Evolutionary conservation across 2,113 vertebrate species (phyloP).

Genomic region (Ameiurus melas): DNA sequence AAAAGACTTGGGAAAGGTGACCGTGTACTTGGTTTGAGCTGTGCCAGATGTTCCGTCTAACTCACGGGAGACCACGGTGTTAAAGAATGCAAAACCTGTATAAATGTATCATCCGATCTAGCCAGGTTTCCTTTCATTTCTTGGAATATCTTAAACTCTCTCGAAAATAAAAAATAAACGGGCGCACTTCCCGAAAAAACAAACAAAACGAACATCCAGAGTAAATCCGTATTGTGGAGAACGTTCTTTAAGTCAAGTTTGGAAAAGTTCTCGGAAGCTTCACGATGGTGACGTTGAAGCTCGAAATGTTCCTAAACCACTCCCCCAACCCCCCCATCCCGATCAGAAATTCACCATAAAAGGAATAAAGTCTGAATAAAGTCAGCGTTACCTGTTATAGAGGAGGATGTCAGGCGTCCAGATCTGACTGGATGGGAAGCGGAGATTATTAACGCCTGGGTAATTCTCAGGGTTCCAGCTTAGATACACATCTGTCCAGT

Average conservation of each 20-base stretch:
- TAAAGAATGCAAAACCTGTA: neutral
- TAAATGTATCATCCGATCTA: neutral
- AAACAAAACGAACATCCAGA: too few relatives aligned
- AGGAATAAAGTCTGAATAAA: neutral
- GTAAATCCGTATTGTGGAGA: too few relatives aligned
- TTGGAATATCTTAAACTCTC: neutral
- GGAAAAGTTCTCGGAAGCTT: too few relatives aligned
- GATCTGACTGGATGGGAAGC: conserved; percentile 82
- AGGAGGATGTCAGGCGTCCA: conserved; percentile 91
- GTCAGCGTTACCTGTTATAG: conserved; percentile 82
- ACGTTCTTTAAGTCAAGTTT: too few relatives aligned
- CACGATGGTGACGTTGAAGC: too few relatives aligned
- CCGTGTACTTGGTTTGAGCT: neutral
- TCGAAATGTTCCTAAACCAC: too few relatives aligned
- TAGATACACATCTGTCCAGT: conserved; percentile 83
- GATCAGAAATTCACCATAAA: neutral
- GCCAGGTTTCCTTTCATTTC: neutral
- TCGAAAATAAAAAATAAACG: too few relatives aligned
- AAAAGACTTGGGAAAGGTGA: neutral
- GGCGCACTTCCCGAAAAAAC: too few relatives aligned
- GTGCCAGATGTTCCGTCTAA: neutral
- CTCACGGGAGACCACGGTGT: neutral
- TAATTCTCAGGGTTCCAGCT: conserved; percentile 81
- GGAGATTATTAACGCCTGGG: conserved; percentile 83
- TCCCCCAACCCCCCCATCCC: too few relatives aligned